Conservation (phyloP, 2,888 invertebrate genomes). For the Portevinia maculata region DNA sequence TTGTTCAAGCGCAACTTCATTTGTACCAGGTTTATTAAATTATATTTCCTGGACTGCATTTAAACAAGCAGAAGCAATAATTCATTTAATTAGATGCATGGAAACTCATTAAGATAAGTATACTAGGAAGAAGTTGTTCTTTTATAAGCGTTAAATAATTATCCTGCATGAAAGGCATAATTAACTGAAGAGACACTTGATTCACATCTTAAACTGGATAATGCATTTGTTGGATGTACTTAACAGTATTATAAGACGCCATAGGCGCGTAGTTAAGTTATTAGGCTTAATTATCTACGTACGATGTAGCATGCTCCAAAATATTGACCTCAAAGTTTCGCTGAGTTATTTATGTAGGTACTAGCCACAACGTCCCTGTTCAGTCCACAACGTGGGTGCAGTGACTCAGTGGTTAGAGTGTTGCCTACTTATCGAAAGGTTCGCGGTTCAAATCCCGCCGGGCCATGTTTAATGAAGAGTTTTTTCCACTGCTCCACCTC, state of each 20-base stretch:
- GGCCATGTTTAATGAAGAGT: too few species aligned
- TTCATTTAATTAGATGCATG: conserved; percentile 82
- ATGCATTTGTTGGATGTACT: conserved; percentile 35
- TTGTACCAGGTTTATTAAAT: conserved; percentile 41
- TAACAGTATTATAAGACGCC: conserved; percentile 1
- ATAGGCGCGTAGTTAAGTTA: too few species aligned
- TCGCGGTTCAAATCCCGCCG: too few species aligned
- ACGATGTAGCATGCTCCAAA: too few species aligned
- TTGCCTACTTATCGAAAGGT: too few species aligned
- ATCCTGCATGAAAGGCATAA: conserved; percentile 57
- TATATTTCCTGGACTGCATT: conserved; percentile 50
- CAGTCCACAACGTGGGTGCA: too few species aligned
- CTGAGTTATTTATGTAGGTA: too few species aligned
- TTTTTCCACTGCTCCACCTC: too few species aligned
- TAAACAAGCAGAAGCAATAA: conserved; percentile 76
- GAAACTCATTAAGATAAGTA: conserved; percentile 82
- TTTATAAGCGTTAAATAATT: conserved; percentile 63
- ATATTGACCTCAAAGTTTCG: too few species aligned
- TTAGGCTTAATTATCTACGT: too few species aligned
- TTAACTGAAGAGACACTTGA: conserved; percentile 51
- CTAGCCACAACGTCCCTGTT: too few species aligned
- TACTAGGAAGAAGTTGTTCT: conserved; percentile 75
- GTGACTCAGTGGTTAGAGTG: too few species aligned
- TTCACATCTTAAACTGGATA: conserved; percentile 45
- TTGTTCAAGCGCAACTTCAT: conserved; percentile 26